Evolutionary conservation across 2,888 invertebrate species (phyloP), one percentile per base, ranked within the genome.

Genomic region (Stenoptilia bipunctidactyla): DNA sequence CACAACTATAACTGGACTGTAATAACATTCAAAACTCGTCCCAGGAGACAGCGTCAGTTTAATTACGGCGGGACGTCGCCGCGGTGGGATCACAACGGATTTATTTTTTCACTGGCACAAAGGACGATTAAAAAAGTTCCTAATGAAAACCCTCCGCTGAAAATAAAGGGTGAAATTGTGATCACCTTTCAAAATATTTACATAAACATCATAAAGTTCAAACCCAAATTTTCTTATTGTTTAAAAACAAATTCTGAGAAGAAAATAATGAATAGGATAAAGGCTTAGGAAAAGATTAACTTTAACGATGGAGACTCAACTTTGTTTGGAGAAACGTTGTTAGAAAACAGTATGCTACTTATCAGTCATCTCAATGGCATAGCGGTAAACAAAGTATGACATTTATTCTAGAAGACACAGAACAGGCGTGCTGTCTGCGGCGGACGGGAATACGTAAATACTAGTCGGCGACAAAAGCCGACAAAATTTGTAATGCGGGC

Each of bases 21-120:
- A 82, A 83, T 80, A 80, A 79, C 75, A 80, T 80, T 77, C 77
- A 82, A 79, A 80, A 79, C 75, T 72, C 71, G 71, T 80, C 74
- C 72, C 71, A 56, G 58, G 75, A 74, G 66, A 61, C 66, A 66
- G 71, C 73, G 77, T 76, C 79, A 71, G 76, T 76, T 80, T 83
- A 82, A 83, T 83, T 82, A 83, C 79, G 63, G 27, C 55, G 66
- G 55, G 57, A 62, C 55, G 61, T 58, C 64, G 61, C 69, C 68
- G 66, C 68, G 56, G 51, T 61, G 58, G 63, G 68, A 66, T 74
- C 71, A 71, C 71, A 72, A 65, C 67, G 69, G 69, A 68, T 72
- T 70, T 67, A 66, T 76, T 77, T 75, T 77, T 79, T 72, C 68
- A 63, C 61, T 58, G 58, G 64, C 61, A 80, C 77, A 80, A 79